A percentile compares a stretch with the other conserved stretches of the same genome.
Conservation (phyloP, 1,140 invertebrate species). For the Drosophila virilis region DNA sequence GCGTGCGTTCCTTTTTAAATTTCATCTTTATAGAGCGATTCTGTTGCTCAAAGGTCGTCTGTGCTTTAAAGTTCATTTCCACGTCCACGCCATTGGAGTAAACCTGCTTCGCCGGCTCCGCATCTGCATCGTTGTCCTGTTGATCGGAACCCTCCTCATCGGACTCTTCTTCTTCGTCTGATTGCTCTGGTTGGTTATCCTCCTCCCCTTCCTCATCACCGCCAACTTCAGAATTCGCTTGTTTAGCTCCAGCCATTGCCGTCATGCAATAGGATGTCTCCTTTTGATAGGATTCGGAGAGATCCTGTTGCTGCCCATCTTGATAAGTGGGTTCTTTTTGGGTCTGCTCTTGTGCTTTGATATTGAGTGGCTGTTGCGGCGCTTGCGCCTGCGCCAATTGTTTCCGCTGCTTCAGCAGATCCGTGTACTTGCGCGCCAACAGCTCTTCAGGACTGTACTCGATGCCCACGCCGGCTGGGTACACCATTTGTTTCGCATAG, state of each 20-base stretch:
- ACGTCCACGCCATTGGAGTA: constrained; percentile 49
- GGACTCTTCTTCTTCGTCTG: constrained; percentile 42
- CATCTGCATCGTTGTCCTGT: constrained; percentile 48
- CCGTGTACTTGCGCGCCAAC: constrained; percentile 59
- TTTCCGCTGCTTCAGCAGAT: constrained; percentile 42
- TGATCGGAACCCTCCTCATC: constrained; percentile 42
- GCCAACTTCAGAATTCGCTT: constrained; percentile 14
- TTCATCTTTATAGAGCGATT: constrained; percentile 83
- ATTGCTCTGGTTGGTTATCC: constrained; percentile 25
- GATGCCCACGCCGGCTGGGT: constrained; percentile 63
- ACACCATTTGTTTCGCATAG: constrained; percentile 78
- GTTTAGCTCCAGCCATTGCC: constrained; percentile 50
- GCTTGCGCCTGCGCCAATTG: constrained; percentile 5
- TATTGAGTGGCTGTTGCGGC: constrained; percentile 3
- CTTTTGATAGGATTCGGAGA: constrained; percentile 56
- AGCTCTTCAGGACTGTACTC: constrained; percentile 83
- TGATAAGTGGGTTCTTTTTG: constrained; percentile 3
- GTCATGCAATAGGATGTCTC: constrained; percentile 67
- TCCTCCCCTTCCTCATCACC: constrained; percentile 47
- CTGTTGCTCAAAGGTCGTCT: constrained; percentile 68
- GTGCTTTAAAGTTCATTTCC: constrained; percentile 57
- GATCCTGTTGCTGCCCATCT: constrained; percentile 27
- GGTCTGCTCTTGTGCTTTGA: constrained; percentile 4
- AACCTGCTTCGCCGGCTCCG: constrained; percentile 22
- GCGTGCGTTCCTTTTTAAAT: constrained; percentile 73